These are phyloP conservation scores for Phenganax subtilis DNA, from an alignment of 92 coral and sea anemone genomes.

Conservation along the genomic window DNA sequence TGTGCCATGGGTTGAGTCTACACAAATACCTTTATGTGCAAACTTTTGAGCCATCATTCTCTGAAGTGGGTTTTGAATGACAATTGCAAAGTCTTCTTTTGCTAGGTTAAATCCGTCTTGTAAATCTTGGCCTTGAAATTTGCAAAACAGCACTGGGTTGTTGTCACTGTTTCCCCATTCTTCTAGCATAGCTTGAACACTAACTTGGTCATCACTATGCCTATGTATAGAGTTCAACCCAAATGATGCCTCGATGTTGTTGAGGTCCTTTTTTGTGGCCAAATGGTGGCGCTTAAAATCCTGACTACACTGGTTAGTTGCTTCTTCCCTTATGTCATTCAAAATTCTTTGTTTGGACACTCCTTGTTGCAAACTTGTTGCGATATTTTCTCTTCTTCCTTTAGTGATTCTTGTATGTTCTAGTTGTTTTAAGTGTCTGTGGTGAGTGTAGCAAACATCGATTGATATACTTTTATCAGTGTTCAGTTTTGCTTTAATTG, in stretches of 20 bases:
- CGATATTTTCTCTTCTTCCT: neutral
- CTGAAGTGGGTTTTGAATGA: slow-evolving; percentile 22
- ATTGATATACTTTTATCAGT: neutral
- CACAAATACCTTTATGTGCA: slow-evolving; percentile 5
- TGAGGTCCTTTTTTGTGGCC: slow-evolving; percentile 42
- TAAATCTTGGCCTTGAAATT: slow-evolving; percentile 48
- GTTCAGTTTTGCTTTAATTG: neutral
- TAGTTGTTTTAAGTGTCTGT: neutral
- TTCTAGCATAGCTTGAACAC: slow-evolving; percentile 51
- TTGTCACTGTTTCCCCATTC: slow-evolving; percentile 45
- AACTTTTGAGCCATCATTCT: slow-evolving; percentile 16
- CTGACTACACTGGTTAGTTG: slow-evolving; percentile 33
- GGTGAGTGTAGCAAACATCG: slow-evolving; percentile 23
- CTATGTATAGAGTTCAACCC: slow-evolving; percentile 44
- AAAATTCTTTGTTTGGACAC: slow-evolving; percentile 6
- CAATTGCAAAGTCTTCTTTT: slow-evolving; percentile 10
- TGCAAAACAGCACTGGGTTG: slow-evolving; percentile 50
- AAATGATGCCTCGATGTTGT: slow-evolving; percentile 46
- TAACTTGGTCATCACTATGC: slow-evolving; percentile 54
- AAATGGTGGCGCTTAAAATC: slow-evolving; percentile 41
- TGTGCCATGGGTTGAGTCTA: slow-evolving; percentile 20
- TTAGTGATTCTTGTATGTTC: neutral
- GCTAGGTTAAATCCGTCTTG: slow-evolving; percentile 29
- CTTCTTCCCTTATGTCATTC: slow-evolving; percentile 44
- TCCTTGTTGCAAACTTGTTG: neutral